Percentiles rank a stretch among this genome's conserved stretches.
Evolutionary conservation across 2,113 vertebrate species (phyloP).

Genomic region (Brachionichthys hirsutus): DNA sequence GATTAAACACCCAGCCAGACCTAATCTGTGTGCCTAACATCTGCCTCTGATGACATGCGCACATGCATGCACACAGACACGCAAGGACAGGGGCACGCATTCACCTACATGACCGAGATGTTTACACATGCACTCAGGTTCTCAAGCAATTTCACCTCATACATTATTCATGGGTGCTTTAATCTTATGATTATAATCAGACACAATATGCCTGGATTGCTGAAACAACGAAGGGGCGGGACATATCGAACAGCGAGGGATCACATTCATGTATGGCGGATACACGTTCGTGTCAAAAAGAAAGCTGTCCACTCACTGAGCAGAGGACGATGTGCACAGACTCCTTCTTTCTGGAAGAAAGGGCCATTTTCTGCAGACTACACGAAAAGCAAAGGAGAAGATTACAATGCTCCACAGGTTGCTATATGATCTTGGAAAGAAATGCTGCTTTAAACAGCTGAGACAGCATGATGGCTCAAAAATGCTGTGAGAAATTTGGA

Average conservation of each 20-base stretch:
- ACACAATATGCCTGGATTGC: slow-evolving; percentile 14
- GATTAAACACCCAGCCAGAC: slow-evolving; percentile 70
- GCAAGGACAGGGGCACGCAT: slow-evolving; percentile 8
- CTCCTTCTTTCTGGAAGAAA: neutral
- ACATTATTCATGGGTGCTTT: slow-evolving; percentile 37
- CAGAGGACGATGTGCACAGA: slow-evolving; percentile 16
- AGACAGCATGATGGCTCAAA: slow-evolving; percentile 45
- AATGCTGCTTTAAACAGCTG: slow-evolving; percentile 36
- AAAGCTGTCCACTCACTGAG: slow-evolving; percentile 27
- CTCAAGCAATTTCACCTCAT: slow-evolving; percentile 28
- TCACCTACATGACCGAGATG: slow-evolving; percentile 4
- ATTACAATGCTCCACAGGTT: slow-evolving; percentile 16
- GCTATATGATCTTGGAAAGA: slow-evolving; percentile 42
- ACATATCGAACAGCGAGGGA: slow-evolving; percentile 5
- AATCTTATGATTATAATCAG: slow-evolving; percentile 33
- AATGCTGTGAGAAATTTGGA: slow-evolving; percentile 31
- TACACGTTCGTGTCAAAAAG: slow-evolving; percentile 33
- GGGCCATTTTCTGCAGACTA: neutral
- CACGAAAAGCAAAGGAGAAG: slow-evolving; percentile 10
- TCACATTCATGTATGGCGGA: slow-evolving; percentile 18
- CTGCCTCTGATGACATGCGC: slow-evolving; percentile 58
- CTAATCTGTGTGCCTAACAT: slow-evolving; percentile 69
- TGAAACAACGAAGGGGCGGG: slow-evolving; percentile 5
- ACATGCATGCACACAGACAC: neutral
- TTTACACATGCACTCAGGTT: slow-evolving; percentile 18